These are phyloP conservation scores for Pelvicachromis taeniatus DNA, from an alignment of 2,113 vertebrate genomes.

Conservation along the genomic window DNA sequence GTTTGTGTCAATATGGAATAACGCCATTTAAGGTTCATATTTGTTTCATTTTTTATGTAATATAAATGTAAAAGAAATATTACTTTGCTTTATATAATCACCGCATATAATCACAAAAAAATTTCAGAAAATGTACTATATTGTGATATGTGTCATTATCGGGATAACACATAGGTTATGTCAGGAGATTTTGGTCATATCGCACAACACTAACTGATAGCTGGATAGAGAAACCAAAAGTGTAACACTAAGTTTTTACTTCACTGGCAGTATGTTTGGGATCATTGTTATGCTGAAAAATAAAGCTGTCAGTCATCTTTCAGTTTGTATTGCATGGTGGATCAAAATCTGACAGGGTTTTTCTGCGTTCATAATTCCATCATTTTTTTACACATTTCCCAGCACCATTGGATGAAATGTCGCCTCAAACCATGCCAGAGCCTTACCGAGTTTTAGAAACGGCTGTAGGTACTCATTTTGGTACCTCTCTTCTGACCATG, in stretches of 20 bases:
- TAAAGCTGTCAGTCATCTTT: not conserved
- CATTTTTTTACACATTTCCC: too few species aligned
- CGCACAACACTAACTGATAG: not conserved
- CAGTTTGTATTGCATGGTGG: not conserved
- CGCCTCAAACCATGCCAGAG: too few species aligned
- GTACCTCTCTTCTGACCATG: not conserved
- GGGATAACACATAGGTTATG: not conserved
- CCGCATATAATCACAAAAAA: not conserved
- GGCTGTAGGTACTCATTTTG: too few species aligned
- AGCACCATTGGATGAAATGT: too few species aligned
- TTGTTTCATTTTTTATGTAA: not conserved
- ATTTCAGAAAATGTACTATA: not conserved
- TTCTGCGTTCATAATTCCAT: too few species aligned
- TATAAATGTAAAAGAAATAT: not conserved
- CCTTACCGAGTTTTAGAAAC: not conserved
- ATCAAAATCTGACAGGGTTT: too few species aligned
- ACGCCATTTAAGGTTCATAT: not conserved
- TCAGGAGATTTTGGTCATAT: not conserved
- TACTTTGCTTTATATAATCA: not conserved
- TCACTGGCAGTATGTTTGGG: not conserved
- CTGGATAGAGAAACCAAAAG: too few species aligned
- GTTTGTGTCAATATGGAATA: not conserved
- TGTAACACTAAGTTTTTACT: not conserved
- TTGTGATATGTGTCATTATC: not conserved
- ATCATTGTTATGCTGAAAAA: not conserved